These are phyloP conservation scores for Notospermus geniculatus DNA, from an alignment of 1,140 invertebrate genomes.

Conservation along the genomic window DNA sequence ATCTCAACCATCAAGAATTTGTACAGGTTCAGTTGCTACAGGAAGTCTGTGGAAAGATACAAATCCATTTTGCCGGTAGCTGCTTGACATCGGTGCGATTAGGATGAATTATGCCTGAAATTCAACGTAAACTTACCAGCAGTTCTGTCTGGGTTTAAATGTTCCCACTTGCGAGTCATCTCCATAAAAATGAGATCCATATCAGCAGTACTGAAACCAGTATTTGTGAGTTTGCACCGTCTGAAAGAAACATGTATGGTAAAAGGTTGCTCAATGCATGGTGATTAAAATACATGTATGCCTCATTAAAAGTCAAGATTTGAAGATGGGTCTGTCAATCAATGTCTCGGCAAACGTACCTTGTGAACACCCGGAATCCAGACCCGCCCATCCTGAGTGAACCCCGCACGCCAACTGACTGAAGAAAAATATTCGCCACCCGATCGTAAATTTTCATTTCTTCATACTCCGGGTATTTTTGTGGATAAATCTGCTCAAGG, in stretches of 20 bases:
- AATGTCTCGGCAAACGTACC: conserved; percentile 25
- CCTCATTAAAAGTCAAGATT: too few species aligned
- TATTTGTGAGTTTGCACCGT: conserved; percentile 40
- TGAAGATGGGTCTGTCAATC: neutral
- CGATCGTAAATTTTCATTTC: conserved; percentile 34
- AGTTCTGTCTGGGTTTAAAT: conserved; percentile 45
- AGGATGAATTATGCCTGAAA: neutral
- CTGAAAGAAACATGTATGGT: conserved; percentile 34
- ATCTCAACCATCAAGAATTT: too few species aligned
- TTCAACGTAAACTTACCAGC: conserved; percentile 29
- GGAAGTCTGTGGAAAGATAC: too few species aligned
- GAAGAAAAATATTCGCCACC: conserved; percentile 40
- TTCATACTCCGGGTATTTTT: conserved; percentile 34
- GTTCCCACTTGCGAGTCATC: conserved; percentile 47
- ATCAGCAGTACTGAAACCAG: conserved; percentile 44
- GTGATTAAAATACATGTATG: too few species aligned
- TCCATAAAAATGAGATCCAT: conserved; percentile 52
- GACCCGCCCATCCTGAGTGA: conserved; percentile 42
- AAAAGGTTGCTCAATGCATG: too few species aligned
- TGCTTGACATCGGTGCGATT: too few species aligned
- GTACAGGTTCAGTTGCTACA: too few species aligned
- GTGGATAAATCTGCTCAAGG: conserved; percentile 44
- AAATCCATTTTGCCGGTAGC: too few species aligned
- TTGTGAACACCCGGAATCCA: conserved; percentile 48
- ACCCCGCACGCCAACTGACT: conserved; percentile 37